A percentile compares a stretch with the other conserved stretches of the same genome.
phyloP scores from a whole-genome alignment of 2,113 vertebrate genomes.

The Pygoscelis antarcticus region DNA sequence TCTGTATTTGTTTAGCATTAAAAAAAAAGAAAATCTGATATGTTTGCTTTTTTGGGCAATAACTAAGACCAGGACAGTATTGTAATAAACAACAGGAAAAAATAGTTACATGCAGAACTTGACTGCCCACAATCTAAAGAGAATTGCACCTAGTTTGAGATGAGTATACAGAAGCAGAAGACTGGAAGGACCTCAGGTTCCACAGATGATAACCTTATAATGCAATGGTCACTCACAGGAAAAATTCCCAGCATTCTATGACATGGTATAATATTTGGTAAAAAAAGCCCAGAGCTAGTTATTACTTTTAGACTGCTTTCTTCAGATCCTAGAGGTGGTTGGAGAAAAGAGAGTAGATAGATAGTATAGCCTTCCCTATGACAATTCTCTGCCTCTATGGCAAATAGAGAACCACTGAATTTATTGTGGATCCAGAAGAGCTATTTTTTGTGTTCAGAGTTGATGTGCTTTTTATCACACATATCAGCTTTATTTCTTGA shows the following conservation, averaged over 20 bases:
- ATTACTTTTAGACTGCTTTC: not conserved
- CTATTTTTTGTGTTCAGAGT: not conserved
- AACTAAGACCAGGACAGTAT: not conserved
- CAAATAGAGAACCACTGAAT: not conserved
- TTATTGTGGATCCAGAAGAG: not conserved
- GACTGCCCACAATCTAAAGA: not conserved
- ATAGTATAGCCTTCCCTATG: not conserved
- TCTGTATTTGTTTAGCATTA: not conserved
- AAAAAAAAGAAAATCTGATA: not conserved
- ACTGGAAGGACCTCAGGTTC: not conserved
- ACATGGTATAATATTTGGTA: not conserved
- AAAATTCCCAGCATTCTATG: not conserved
- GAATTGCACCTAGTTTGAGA: not conserved
- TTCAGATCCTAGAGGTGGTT: not conserved
- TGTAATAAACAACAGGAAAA: not conserved
- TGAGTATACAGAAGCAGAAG: not conserved
- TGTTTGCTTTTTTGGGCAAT: not conserved
- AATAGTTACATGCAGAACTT: not conserved
- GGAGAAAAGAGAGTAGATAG: not conserved
- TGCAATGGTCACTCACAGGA: not conserved
- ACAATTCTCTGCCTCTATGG: not conserved
- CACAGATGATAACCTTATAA: not conserved
- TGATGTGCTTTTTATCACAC: not conserved
- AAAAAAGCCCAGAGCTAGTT: not conserved
- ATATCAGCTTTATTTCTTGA: not conserved